Evolutionary conservation across 2,888 invertebrate genomes (phyloP), one percentile per base, ranked within the genome.

Genomic region (Mesoligia furuncula): DNA sequence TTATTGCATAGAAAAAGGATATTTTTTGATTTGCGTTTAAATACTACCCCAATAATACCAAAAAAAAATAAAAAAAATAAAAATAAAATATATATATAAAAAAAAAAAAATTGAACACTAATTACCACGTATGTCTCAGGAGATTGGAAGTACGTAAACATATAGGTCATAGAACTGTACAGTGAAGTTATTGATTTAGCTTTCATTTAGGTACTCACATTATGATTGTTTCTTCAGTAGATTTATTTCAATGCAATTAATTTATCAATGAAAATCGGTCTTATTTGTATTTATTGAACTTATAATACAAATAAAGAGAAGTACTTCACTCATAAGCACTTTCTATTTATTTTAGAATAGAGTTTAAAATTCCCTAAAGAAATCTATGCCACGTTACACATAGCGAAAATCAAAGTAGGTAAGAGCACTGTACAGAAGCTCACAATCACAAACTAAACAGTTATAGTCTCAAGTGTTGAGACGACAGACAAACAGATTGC

Each of bases 401-500:
- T 0, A 31, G 8, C 7, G 7, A 42, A 42, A 15, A 31, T 73
- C 57, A n/a, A 31, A 42, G 31, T 59, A 48, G 54, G 27, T 61
- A 61, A 20, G 9, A 48, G 24, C 45, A 45, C 31, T 64, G 57
- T 45, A 67, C 51, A 31, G 42, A 73, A 78, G 31, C 75, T 66
- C 27, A 61, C 66, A 77, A 83, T 31, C 61, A 31, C 61, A 31
- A 61, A 83, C 68, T 73, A 85, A 85, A 77, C 82, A 84, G 76
- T 70, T 75, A 67, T 77, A 75, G 77, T 72, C 15, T 69, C 64
- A 73, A 73, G 45, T 73, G 31, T 77, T 64, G 68, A 31, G 76
- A 67, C 71, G 75, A 84, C 67, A 80, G 83, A 79, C 73, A 78
- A 77, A 65, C 79, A 75, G 78, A 82, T 83, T 79, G 83, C 27